Conservation (phyloP, 2,113 vertebrate genomes). For the Mixornis gularis region DNA sequence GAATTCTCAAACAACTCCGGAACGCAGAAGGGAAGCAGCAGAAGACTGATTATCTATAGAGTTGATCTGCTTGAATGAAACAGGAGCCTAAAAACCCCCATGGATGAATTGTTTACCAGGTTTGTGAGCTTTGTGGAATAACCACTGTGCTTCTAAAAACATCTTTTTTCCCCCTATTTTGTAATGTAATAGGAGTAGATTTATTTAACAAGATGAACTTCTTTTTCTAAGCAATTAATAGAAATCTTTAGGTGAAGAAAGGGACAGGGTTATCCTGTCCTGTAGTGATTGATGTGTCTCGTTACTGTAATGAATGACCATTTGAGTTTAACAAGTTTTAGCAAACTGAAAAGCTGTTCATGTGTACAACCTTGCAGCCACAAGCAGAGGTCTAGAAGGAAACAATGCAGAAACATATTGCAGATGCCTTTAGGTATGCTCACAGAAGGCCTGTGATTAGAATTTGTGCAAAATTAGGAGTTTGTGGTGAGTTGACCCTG, state of each 20-base stretch:
- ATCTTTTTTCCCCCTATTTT: not conserved
- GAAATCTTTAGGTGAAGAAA: constrained; percentile 9
- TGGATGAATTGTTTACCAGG: not conserved
- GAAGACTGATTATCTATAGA: not conserved
- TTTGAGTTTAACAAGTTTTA: constrained; percentile 45
- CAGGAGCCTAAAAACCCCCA: not conserved
- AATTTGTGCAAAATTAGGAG: not conserved
- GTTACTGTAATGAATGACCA: constrained; percentile 2
- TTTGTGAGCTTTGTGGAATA: not conserved
- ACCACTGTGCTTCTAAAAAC: not conserved
- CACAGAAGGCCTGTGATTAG: not conserved
- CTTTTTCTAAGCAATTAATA: not conserved
- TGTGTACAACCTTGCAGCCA: not conserved
- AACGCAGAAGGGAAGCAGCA: not conserved
- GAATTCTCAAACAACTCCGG: not conserved
- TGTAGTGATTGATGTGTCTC: constrained; percentile 35
- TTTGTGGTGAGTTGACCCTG: not conserved
- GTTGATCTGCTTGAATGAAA: not conserved
- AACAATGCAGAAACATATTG: not conserved
- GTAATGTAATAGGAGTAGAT: not conserved
- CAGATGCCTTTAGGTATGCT: not conserved
- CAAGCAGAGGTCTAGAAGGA: not conserved
- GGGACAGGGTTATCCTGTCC: not conserved
- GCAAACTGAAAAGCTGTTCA: constrained; percentile 36
- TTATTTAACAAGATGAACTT: not conserved